Evolutionary conservation across 2,797 vertebrate species (phyloP).

Genomic region (Anisognathus igniventris): DNA sequence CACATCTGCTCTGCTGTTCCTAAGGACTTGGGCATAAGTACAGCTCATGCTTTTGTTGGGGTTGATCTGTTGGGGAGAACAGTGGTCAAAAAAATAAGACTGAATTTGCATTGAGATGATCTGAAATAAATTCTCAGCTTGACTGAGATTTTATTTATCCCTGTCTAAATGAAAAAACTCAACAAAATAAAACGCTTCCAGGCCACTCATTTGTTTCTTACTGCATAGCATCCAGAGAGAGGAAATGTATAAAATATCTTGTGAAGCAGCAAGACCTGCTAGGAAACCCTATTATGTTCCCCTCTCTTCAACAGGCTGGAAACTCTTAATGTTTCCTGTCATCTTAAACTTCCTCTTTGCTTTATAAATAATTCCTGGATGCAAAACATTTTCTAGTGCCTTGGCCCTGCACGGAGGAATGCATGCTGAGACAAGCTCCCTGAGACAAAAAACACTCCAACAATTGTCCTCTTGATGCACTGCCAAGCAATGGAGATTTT

Average conservation of each 20-base stretch:
- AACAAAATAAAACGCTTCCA: neutral
- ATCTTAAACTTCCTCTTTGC: constrained; percentile 19
- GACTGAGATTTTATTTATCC: neutral
- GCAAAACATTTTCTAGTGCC: constrained; percentile 15
- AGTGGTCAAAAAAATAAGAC: neutral
- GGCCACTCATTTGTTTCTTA: neutral
- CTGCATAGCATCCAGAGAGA: neutral
- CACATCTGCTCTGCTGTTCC: neutral
- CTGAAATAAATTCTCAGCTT: neutral
- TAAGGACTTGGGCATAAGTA: neutral
- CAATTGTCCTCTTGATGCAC: neutral
- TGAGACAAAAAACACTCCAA: neutral
- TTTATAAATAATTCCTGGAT: constrained; percentile 47
- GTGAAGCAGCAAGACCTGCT: neutral
- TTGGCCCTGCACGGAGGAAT: neutral
- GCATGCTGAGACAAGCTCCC: neutral
- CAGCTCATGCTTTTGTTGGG: neutral
- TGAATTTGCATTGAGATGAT: neutral
- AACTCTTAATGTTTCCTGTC: constrained; percentile 37
- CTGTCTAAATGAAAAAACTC: neutral
- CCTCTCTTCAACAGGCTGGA: neutral
- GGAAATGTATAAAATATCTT: neutral
- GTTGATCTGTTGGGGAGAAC: neutral
- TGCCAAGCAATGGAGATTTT: neutral
- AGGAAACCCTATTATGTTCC: neutral